Evolutionary conservation across 1,140 invertebrate genomes (phyloP), one percentile per base, ranked within the genome.

Genomic region (Probaryconus sp.): DNA sequence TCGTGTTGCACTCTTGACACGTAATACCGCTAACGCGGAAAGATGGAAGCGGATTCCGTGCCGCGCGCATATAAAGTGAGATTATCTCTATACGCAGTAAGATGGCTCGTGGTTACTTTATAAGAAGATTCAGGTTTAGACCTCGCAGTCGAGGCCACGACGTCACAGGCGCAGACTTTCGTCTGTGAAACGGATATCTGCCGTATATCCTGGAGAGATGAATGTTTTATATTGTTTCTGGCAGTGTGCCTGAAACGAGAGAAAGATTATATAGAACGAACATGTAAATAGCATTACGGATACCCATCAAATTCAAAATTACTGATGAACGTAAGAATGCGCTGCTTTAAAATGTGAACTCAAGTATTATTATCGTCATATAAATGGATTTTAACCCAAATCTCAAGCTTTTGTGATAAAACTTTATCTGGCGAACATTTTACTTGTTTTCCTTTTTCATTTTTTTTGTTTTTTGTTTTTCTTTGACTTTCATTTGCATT

Each of bases 1-100:
- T 64, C 43, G 58, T 42, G 51, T 58, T 75, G 64, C 64, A 64
- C 60, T 70, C 65, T 70, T 76, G 47, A 67, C 73, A 55, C 65
- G 55, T 76, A 71, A 70, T 76, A 67, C 60, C 61, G 31, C 56
- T 58, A 70, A 76, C 60, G 48, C 38, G 55, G 50, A 76, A 71
- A 71, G 67, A 63, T 76, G 67, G 67, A 76, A 67, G 55, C 61
- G 30, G 42, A 43, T 56, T 67, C 35, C 61, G 48, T 63, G 73
- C 55, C 28, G 21, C 40, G 60, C 33, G 61, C 67, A 63, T 71
- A 76, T 76, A 67, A 76, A 76, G 48, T 56, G 50, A 67, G 73
- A 67, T 67, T 71, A 76, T 76, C 72, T 76, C 73, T 61, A 50
- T 53, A 69, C 55, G 65, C 45, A 75, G 38, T 71, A 61, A 63